These are phyloP conservation scores for Rugalucina vietnamica DNA, from an alignment of 2,888 invertebrate species.

Conservation along the genomic window DNA sequence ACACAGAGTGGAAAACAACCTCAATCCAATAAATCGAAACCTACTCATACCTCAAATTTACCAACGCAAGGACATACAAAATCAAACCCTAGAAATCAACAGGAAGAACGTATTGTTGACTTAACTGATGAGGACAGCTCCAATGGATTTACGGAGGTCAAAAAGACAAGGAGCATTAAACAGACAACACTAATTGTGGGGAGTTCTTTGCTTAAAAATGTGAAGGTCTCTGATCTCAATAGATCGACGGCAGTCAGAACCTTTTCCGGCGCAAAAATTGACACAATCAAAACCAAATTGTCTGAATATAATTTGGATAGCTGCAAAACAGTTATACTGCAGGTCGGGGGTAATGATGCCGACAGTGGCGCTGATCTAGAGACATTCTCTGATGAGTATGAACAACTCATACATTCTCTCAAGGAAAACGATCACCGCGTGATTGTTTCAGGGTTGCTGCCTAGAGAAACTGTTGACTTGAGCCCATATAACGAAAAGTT, in stretches of 20 bases:
- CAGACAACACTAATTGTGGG: background rate
- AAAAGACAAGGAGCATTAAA: background rate
- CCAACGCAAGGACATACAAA: background rate
- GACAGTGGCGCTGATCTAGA: background rate
- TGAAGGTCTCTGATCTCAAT: background rate
- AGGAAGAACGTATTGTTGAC: background rate
- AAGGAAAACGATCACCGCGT: background rate
- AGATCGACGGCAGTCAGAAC: background rate
- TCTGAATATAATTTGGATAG: background rate
- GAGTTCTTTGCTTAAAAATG: background rate
- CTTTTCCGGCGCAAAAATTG: background rate
- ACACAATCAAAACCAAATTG: no score
- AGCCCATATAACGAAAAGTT: background rate
- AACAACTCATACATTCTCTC: background rate
- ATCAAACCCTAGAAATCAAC: background rate
- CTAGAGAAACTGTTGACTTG: background rate
- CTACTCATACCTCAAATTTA: background rate
- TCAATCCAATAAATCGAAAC: background rate
- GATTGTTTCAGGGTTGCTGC: background rate
- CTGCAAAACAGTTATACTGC: background rate
- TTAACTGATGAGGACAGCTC: background rate
- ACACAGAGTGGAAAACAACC: background rate
- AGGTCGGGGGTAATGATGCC: background rate
- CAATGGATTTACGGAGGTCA: background rate
- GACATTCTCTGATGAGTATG: background rate